Base-by-base conservation (phyloP, 1,140 invertebrate genomes). In the Apis dorsata region DNA sequence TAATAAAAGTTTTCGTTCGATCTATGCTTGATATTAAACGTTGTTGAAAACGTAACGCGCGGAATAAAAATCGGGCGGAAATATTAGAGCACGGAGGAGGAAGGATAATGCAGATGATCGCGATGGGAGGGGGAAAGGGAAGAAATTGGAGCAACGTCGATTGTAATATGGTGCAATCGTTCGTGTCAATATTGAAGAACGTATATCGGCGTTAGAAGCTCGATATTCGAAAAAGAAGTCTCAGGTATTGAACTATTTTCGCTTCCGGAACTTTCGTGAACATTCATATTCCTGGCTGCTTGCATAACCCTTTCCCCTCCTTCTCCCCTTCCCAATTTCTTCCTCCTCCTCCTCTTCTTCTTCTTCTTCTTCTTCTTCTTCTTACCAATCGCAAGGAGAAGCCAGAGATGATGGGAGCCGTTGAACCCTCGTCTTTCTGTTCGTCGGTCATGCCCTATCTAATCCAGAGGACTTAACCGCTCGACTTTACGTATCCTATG, bases 381-480 rank as follows among this genome's bases (percentile, higher is more conserved):
- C 63, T 63, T 24, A 24, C 21, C 76, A 62, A 68, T 80, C 19
- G 1, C 15, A 3, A 34, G 34, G 34, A 34, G n/a, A 24, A 24
- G 24, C 24, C 34, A 44, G 34, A 44, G 19, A n/a, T 55, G 72
- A 57, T 53, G 57, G 28, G 62, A 65, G 49, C 55, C 62, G 72
- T 17, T 49, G 21, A 66, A 71, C 81, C 78, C 79, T 84, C 82
- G 76, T 82, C 85, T 86, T 81, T 85, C 63, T 85, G 76, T 86
- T 84, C 69, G 81, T 80, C 76, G 74, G 78, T 78, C 80, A 73
- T 84, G 62, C 79, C 78, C 87, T 91, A 91, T 76, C 87, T 91
- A 91, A 92, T 91, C 88, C 86, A 19, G 11, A 49, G 71, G 90
- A 78, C 90, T 91, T 91, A 91, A 88, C 86, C 72, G 88, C 63